A percentile compares a stretch with the other conserved stretches of the same genome.
Conservation (phyloP, 1,140 invertebrate species). For the Probaryconus sp. region DNA sequence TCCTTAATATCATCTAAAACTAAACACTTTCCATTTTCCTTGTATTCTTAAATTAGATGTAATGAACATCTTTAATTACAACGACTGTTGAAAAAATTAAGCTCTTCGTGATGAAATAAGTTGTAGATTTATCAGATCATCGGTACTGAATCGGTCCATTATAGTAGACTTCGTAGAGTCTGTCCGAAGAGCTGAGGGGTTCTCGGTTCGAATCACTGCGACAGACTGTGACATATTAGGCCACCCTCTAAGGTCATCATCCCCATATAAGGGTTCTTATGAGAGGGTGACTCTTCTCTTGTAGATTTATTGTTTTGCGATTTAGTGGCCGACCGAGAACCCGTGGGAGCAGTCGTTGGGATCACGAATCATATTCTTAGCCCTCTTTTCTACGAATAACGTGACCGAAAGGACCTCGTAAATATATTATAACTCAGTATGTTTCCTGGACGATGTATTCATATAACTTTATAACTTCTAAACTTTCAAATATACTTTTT, state of each 20-base stretch:
- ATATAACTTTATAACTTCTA: too few relatives aligned
- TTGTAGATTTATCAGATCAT: constrained; percentile 74
- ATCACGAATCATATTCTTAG: constrained; percentile 32
- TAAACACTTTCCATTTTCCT: too few relatives aligned
- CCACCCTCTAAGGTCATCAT: constrained; percentile 73
- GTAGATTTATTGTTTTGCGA: constrained; percentile 76
- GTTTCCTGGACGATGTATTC: constrained; percentile 48
- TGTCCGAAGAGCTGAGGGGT: constrained; percentile 60
- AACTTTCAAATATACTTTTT: too few relatives aligned
- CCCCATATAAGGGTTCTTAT: constrained; percentile 66
- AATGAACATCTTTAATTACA: too few relatives aligned
- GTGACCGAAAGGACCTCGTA: constrained; percentile 62
- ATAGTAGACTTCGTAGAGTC: too few relatives aligned
- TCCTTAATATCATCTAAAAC: too few relatives aligned
- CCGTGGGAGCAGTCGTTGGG: constrained; percentile 61
- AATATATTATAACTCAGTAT: constrained; percentile 72
- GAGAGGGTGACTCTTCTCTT: constrained; percentile 68
- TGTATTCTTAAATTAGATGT: background rate
- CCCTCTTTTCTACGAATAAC: constrained; percentile 51
- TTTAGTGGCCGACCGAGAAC: constrained; percentile 71
- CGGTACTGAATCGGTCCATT: constrained; percentile 77
- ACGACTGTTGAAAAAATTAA: too few relatives aligned
- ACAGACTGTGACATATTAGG: constrained; percentile 79
- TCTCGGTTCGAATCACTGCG: constrained; percentile 69
- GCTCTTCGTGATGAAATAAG: constrained; percentile 46